Evolutionary conservation across 2,888 invertebrate genomes (phyloP), one percentile per base, ranked within the genome.

Genomic region (Epistrophe eligans): DNA sequence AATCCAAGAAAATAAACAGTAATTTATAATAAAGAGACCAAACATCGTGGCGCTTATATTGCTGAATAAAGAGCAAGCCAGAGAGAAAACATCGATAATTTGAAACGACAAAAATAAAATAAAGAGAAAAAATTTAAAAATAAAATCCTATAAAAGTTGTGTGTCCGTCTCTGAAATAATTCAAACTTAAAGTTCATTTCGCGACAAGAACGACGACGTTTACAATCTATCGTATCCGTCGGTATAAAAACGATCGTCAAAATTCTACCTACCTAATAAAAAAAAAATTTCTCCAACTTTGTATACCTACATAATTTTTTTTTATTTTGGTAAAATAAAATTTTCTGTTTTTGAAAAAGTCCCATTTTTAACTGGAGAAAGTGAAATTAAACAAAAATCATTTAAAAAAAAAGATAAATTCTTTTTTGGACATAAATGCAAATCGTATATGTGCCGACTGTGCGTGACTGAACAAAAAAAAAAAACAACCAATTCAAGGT

Each of bases 121-220:
- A 70, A 62, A 87, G 87, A 83, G 79, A 83, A 83, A 82, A 76
- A 82, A 83, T 52, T 74, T 45, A 17, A 87, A 79, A 87, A 83
- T 87, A 79, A 83, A 87, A 87, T 83, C 83, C 76, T 87, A 87
- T 87, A 87, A 87, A 87, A 87, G 62, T 87, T 87, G 32, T 57
- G 76, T 43, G 11, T n/a, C 13, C 15, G 17, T 66, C 64, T 64
- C 45, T 40, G 45, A 28, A 79, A 64, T 77, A 17, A 76, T 58
- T 76, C 76, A 87, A 57, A 72, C 64, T 17, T 43, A 50, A 83
- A 72, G 67, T 83, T 83, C 19, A 83, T 64, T 52, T 79, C 83
- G 71, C 83, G 82, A 71, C 82, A 71, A 83, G 43, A 62, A 52
- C 62, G 70, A 70, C 76, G 80, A 72, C 81, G 62, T 55, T 66